phyloP scores from a whole-genome alignment of 2,888 invertebrate species.

The Ophion obscuratus region DNA sequence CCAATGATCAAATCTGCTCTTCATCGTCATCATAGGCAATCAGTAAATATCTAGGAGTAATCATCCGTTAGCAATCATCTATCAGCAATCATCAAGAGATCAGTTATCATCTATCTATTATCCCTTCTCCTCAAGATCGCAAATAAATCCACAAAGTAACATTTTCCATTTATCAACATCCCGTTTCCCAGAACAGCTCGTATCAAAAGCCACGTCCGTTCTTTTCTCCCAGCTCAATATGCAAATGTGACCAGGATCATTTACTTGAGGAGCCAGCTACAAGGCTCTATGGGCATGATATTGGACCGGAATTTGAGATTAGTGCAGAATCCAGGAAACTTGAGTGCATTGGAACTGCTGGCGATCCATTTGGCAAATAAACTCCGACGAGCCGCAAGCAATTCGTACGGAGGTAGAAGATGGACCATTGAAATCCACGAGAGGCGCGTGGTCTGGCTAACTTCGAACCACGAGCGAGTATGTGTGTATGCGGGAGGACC shows the following conservation, averaged over 20 bases:
- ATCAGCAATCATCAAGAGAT: too few relatives aligned
- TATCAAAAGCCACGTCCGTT: not conserved
- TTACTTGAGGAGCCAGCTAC: not conserved
- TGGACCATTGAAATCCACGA: slow-evolving; percentile 32
- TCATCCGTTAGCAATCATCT: too few relatives aligned
- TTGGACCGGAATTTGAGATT: not conserved
- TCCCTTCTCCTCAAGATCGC: too few relatives aligned
- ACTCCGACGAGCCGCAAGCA: slow-evolving; percentile 21
- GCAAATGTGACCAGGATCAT: not conserved
- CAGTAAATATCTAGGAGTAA: too few relatives aligned
- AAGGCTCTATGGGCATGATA: not conserved
- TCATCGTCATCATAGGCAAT: too few relatives aligned
- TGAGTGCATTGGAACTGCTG: not conserved
- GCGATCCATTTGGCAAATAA: slow-evolving; percentile 32
- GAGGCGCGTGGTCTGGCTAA: not conserved
- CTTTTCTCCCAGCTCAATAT: not conserved
- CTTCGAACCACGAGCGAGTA: slow-evolving; percentile 21
- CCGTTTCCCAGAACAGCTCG: too few relatives aligned
- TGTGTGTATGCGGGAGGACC: not conserved
- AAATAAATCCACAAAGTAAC: too few relatives aligned
- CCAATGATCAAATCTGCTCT: too few relatives aligned
- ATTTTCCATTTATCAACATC: too few relatives aligned
- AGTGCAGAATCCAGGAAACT: slow-evolving; percentile 1
- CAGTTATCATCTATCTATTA: too few relatives aligned
- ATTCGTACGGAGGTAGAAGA: slow-evolving; percentile 20